Percentiles rank a stretch among this genome's conserved stretches.
These are phyloP conservation scores for Drosophila prosaltans DNA, from an alignment of 1,140 invertebrate species.

Conservation along the genomic window DNA sequence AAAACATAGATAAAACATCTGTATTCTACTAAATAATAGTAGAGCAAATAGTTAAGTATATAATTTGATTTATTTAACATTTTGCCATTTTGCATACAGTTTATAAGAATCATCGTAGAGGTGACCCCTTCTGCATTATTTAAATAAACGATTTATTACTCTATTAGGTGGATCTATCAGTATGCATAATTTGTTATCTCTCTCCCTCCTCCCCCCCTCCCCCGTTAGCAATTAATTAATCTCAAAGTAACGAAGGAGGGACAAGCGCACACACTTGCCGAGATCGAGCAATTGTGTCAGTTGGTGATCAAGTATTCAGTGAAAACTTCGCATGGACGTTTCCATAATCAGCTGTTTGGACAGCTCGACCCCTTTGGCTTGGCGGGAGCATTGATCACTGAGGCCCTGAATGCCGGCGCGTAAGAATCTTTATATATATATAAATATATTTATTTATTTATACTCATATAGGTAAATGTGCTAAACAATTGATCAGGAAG, in stretches of 20 bases:
- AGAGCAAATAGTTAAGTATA: too few relatives aligned
- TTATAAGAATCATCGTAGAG: slow-evolving; percentile 7
- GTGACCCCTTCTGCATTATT: slow-evolving; percentile 35
- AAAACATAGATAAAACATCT: too few relatives aligned
- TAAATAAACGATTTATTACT: slow-evolving; percentile 3
- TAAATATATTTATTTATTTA: slow-evolving; percentile 1
- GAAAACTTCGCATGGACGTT: slow-evolving; percentile 88
- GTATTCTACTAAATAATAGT: too few relatives aligned
- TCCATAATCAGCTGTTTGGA: slow-evolving; percentile 91
- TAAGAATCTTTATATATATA: slow-evolving; percentile 75
- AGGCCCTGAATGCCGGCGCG: slow-evolving; percentile 91
- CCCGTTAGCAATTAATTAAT: slow-evolving; percentile 83
- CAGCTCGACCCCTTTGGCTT: slow-evolving; percentile 89
- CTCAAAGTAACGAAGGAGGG: slow-evolving; percentile 84
- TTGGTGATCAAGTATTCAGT: slow-evolving; percentile 88
- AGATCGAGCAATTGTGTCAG: slow-evolving; percentile 85
- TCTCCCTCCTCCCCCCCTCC: slow-evolving; percentile 11
- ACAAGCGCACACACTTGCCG: slow-evolving; percentile 72
- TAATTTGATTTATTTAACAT: too few relatives aligned
- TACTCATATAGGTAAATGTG: slow-evolving; percentile 12
- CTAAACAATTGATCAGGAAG: background rate
- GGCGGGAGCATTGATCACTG: slow-evolving; percentile 89
- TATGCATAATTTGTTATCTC: slow-evolving; percentile 14
- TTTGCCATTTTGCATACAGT: too few relatives aligned
- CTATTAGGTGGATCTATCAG: background rate